A percentile compares a stretch with the other conserved stretches of the same genome.
These are phyloP conservation scores for Liopterus haemorrhoidalis DNA, from an alignment of 2,888 invertebrate species.

Conservation along the genomic window DNA sequence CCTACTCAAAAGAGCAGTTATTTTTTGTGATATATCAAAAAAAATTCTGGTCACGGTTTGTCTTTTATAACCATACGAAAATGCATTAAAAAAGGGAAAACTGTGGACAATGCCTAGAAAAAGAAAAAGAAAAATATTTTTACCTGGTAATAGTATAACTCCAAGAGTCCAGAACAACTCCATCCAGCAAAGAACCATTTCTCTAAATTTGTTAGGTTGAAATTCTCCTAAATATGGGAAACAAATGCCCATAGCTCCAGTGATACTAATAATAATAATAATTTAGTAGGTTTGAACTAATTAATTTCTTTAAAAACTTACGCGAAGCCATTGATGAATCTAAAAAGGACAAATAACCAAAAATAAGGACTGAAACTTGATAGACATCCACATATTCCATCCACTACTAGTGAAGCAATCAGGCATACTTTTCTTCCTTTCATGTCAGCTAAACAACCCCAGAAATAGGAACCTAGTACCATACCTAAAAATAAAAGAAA, in stretches of 20 bases:
- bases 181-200: conserved; percentile 78
- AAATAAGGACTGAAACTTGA: conserved; percentile 71
- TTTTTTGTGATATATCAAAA: too few relatives aligned
- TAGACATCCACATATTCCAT: conserved; percentile 64
- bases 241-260: conserved; percentile 76
- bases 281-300: conserved; percentile 7
- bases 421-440: conserved; percentile 71
- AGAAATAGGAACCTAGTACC: conserved; percentile 77
- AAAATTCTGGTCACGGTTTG: too few relatives aligned
- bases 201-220: conserved; percentile 71
- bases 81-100: too few relatives aligned
- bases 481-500: conserved; percentile 53
- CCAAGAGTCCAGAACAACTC: conserved; percentile 80
- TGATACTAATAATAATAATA: conserved; percentile 54
- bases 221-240: conserved; percentile 79
- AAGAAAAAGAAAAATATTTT: conserved; percentile 35
- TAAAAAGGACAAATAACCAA: conserved; percentile 63
- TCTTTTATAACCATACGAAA: too few relatives aligned
- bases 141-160: conserved; percentile 67
- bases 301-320: conserved; percentile 46
- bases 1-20: too few relatives aligned
- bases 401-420: conserved; percentile 66
- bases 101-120: too few relatives aligned
- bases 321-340: conserved; percentile 76
- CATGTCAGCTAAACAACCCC: conserved; percentile 78